Conservation (phyloP, 37 sponge, comb jelly and placozoan genomes). For the Corticium candelabrum region DNA sequence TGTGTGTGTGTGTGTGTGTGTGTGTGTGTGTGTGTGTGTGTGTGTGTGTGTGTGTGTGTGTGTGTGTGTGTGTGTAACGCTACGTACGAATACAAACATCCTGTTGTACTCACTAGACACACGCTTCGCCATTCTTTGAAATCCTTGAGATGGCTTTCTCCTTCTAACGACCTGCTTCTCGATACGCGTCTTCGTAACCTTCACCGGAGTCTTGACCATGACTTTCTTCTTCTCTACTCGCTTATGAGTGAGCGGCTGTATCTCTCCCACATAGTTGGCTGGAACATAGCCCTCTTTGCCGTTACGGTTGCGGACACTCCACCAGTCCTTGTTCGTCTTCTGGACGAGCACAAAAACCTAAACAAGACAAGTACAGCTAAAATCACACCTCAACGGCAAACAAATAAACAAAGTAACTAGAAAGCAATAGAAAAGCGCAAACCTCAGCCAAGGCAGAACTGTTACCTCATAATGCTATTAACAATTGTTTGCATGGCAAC, state of each 20-base stretch:
- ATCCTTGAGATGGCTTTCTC: neutral
- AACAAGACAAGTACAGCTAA: neutral
- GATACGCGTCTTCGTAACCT: conserved; percentile 32
- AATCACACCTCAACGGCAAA: neutral
- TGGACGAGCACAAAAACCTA: conserved; percentile 55
- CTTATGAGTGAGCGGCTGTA: conserved; percentile 44
- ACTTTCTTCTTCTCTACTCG: conserved; percentile 49
- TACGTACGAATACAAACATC: too few relatives aligned
- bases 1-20: too few relatives aligned
- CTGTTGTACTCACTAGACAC: neutral
- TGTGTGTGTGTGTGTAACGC: too few relatives aligned
- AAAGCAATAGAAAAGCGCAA: too few relatives aligned
- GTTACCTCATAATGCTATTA: too few relatives aligned
- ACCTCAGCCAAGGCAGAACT: neutral
- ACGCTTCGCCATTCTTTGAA: neutral
- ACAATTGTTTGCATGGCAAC: too few relatives aligned
- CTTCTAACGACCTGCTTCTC: conserved; percentile 9
- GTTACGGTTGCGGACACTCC: conserved; percentile 54
- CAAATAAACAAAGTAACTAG: too few relatives aligned
- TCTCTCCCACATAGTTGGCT: conserved; percentile 77
- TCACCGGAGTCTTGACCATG: conserved; percentile 48
- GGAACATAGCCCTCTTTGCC: conserved; percentile 91
- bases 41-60: too few relatives aligned
- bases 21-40: too few relatives aligned
- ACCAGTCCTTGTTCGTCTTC: conserved; percentile 86